Evolutionary conservation across 1,140 invertebrate genomes (phyloP).

Genomic region (Littorina saxatilis): DNA sequence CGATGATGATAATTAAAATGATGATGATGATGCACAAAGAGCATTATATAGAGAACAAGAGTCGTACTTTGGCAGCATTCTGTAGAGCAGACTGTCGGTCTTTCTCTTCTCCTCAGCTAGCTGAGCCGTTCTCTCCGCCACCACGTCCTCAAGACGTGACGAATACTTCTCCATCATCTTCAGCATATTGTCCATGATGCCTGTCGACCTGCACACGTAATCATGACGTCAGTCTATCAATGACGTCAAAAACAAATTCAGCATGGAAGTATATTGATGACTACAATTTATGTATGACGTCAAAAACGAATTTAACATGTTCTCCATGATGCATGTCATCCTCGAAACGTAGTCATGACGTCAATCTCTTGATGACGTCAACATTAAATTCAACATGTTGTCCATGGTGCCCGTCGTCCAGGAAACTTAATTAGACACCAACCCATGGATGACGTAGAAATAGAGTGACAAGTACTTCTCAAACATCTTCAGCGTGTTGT

Average conservation of each 20-base stretch:
- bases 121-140: slow-evolving; percentile 89
- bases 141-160: slow-evolving; percentile 93
- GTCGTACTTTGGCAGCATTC: slow-evolving; percentile 90
- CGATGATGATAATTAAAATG: too few relatives aligned
- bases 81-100: slow-evolving; percentile 91
- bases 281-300: too few relatives aligned
- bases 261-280: too few relatives aligned
- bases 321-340: background rate
- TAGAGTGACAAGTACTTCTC: slow-evolving; percentile 96
- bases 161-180: slow-evolving; percentile 96
- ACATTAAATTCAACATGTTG: background rate
- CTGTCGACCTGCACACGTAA: slow-evolving; percentile 83
- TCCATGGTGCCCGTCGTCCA: background rate
- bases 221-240: background rate
- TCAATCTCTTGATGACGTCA: too few relatives aligned
- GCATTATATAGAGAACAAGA: too few relatives aligned
- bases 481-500: slow-evolving; percentile 96
- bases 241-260: too few relatives aligned
- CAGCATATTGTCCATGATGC: slow-evolving; percentile 96
- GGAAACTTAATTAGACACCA: too few relatives aligned
- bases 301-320: too few relatives aligned
- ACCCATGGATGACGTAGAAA: too few relatives aligned
- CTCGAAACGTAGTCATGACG: too few relatives aligned
- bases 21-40: too few relatives aligned
- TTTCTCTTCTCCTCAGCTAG: slow-evolving; percentile 94